phyloP scores from a whole-genome alignment of 2,888 invertebrate species.

The Agrotis exclamationis region DNA sequence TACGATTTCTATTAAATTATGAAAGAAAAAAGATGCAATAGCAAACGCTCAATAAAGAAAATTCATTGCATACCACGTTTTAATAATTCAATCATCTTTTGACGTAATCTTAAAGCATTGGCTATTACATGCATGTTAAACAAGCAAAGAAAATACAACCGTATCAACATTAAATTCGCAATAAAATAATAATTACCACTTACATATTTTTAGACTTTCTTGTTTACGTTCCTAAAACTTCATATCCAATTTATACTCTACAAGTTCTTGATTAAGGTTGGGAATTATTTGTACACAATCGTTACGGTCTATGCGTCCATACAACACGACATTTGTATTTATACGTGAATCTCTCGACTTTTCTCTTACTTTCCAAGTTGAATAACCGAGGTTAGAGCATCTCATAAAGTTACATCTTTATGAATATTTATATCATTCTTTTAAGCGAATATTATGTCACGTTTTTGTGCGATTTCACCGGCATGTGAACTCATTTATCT shows the following conservation, averaged over 20 bases:
- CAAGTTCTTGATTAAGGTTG: slow-evolving; percentile 31
- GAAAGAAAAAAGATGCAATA: neutral
- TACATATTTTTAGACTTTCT: slow-evolving; percentile 56
- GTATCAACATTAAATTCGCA: slow-evolving; percentile 30
- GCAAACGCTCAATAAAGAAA: neutral
- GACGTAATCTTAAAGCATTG: slow-evolving; percentile 5
- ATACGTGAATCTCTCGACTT: slow-evolving; percentile 85
- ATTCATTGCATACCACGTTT: neutral
- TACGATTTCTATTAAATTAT: slow-evolving; percentile 19
- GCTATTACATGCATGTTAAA: slow-evolving; percentile 45
- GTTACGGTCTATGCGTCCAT: slow-evolving; percentile 76
- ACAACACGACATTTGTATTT: slow-evolving; percentile 78
- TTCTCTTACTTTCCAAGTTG: slow-evolving; percentile 89
- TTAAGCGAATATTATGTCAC: slow-evolving; percentile 61
- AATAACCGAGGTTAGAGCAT: slow-evolving; percentile 85
- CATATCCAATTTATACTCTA: slow-evolving; percentile 48
- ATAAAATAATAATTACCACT: slow-evolving; percentile 55
- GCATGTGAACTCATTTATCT: slow-evolving; percentile 27
- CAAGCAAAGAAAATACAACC: slow-evolving; percentile 29
- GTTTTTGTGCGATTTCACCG: slow-evolving; percentile 55
- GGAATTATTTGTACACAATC: slow-evolving; percentile 54
- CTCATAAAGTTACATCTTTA: slow-evolving; percentile 77
- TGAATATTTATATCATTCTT: slow-evolving; percentile 63
- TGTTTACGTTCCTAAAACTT: slow-evolving; percentile 18
- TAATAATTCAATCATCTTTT: neutral